Evolutionary conservation across 2,888 invertebrate species (phyloP).

Genomic region (Agrenia bidenticulata): DNA sequence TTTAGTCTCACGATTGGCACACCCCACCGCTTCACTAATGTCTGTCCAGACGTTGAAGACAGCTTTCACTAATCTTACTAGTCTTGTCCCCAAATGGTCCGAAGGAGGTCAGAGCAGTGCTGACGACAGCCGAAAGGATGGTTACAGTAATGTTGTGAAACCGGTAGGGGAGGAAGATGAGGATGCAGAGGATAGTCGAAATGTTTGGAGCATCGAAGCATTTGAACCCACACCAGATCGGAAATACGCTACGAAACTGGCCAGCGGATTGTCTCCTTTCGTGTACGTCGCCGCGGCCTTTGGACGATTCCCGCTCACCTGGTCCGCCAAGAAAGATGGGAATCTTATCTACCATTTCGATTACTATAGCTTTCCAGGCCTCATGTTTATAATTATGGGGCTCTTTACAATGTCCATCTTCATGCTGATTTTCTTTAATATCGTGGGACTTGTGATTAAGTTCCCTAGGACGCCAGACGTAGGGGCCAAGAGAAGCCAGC

Average conservation of each 20-base stretch:
- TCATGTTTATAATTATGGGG: background rate
- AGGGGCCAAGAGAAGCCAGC: background rate
- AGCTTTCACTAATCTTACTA: too few species aligned
- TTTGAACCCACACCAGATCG: slow-evolving; percentile 9
- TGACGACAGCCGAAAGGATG: too few species aligned
- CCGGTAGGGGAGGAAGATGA: background rate
- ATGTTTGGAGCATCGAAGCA: slow-evolving; percentile 12
- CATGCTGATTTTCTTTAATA: background rate
- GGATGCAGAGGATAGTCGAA: slow-evolving; percentile 2
- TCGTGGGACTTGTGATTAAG: background rate
- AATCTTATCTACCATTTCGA: background rate
- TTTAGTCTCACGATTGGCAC: too few species aligned
- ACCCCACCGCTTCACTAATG: too few species aligned
- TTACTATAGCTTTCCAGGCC: background rate
- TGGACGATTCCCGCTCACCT: slow-evolving; percentile 1
- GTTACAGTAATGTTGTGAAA: background rate
- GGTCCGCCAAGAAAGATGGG: background rate
- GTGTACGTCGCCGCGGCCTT: background rate
- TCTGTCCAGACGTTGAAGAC: too few species aligned
- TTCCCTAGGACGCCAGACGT: background rate
- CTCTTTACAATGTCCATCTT: background rate
- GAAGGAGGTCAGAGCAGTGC: too few species aligned
- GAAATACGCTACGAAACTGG: background rate
- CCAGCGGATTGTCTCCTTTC: background rate
- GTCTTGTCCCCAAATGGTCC: too few species aligned